phyloP scores from a whole-genome alignment of 2,888 invertebrate species.

The Ariolimax columbianus region DNA sequence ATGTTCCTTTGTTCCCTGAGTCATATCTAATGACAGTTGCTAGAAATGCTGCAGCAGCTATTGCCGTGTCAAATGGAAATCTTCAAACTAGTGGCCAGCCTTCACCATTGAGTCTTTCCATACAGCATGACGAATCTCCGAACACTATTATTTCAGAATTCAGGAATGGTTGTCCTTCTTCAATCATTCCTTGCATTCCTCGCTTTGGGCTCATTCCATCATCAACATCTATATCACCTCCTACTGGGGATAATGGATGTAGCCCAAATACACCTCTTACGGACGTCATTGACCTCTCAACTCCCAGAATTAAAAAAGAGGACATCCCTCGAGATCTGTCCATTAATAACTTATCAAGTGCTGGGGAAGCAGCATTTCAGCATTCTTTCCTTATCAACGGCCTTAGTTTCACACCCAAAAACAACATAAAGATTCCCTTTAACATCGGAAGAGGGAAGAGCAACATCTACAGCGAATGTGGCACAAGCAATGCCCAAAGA shows the following conservation, averaged over 20 bases:
- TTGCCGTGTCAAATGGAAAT: constrained; percentile 34
- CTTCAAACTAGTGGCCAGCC: constrained; percentile 40
- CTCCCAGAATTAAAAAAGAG: constrained; percentile 33
- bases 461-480: not conserved
- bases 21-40: constrained; percentile 53
- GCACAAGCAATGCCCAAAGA: not conserved
- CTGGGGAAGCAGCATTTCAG: not conserved
- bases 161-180: constrained; percentile 36
- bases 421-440: not conserved
- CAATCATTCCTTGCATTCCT: constrained; percentile 33
- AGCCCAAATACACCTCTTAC: constrained; percentile 25
- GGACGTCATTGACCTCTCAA: constrained; percentile 47
- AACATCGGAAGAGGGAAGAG: not conserved
- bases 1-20: constrained; percentile 58
- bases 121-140: constrained; percentile 38
- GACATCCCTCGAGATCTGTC: constrained; percentile 24
- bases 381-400: not conserved
- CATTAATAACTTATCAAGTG: not conserved
- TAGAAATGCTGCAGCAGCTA: constrained; percentile 49
- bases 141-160: constrained; percentile 41
- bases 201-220: constrained; percentile 34
- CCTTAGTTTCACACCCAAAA: not conserved
- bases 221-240: constrained; percentile 22
- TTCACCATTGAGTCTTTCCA: constrained; percentile 51
- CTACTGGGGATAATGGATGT: constrained; percentile 19